Conservation (phyloP, 2,888 invertebrate genomes). For the Andrena bucephala region DNA sequence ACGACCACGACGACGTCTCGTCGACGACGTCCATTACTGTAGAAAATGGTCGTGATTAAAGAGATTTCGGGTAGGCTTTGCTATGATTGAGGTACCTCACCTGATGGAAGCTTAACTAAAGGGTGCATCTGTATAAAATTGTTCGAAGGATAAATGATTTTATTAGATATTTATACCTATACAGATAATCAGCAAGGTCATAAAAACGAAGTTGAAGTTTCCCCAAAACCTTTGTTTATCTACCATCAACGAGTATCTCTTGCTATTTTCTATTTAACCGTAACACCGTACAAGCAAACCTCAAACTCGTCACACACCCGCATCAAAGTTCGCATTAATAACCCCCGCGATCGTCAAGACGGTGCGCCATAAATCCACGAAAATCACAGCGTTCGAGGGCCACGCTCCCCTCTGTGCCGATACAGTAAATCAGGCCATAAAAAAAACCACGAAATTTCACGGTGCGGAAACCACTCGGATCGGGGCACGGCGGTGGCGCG, state of each 20-base stretch:
- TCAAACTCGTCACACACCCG: not conserved
- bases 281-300: not conserved
- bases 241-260: not conserved
- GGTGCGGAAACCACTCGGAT: slow-evolving; percentile 60
- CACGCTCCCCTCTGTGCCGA: slow-evolving; percentile 27
- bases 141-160: no score
- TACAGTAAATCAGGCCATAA: slow-evolving; percentile 69
- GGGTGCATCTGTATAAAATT: no score
- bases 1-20: not conserved
- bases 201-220: no score
- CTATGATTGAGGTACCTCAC: not conserved
- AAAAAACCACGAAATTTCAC: slow-evolving; percentile 73
- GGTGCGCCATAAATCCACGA: slow-evolving; percentile 42
- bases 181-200: no score
- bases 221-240: no score
- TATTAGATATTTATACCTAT: no score
- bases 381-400: slow-evolving; percentile 45
- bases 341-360: slow-evolving; percentile 40
- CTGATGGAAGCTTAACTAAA: no score
- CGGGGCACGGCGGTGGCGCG: slow-evolving; percentile 39
- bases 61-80: not conserved
- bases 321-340: slow-evolving; percentile 46
- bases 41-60: slow-evolving; percentile 2
- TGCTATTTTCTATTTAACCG: not conserved
- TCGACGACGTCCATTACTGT: not conserved